Conservation (phyloP, 2,113 vertebrate genomes). For the Dromaius novaehollandiae region DNA sequence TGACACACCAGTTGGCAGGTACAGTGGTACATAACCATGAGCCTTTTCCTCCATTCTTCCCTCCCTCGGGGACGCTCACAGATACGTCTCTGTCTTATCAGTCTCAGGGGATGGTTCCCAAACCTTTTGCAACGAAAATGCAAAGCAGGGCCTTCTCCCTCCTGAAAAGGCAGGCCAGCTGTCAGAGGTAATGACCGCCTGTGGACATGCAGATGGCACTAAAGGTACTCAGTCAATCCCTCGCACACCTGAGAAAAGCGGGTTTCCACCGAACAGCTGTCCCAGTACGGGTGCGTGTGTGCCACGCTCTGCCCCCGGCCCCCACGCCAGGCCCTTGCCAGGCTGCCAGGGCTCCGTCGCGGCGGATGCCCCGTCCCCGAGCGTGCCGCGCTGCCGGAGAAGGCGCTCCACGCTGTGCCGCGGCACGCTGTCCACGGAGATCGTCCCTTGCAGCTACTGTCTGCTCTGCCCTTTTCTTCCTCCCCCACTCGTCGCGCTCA, state of each 20-base stretch:
- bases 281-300: neutral
- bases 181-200: conserved; percentile 64
- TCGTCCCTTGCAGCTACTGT: neutral
- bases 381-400: neutral
- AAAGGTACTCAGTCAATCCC: conserved; percentile 48
- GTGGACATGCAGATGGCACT: conserved; percentile 75
- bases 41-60: conserved; percentile 67
- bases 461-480: conserved; percentile 43
- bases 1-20: conserved; percentile 95
- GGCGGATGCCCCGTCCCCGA: neutral
- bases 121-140: conserved; percentile 70
- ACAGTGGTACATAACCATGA: conserved; percentile 74
- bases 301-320: neutral
- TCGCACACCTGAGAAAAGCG: conserved; percentile 31
- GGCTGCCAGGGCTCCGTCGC: neutral
- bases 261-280: conserved; percentile 52
- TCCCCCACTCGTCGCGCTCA: conserved; percentile 44
- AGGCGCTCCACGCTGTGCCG: neutral
- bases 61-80: conserved; percentile 75
- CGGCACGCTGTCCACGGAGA: neutral
- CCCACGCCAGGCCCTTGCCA: neutral
- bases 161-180: conserved; percentile 70
- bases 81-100: conserved; percentile 77
- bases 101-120: conserved; percentile 60
- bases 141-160: neutral